These are phyloP conservation scores for Drosophila recens DNA, from an alignment of 2,888 invertebrate species.

Conservation along the genomic window DNA sequence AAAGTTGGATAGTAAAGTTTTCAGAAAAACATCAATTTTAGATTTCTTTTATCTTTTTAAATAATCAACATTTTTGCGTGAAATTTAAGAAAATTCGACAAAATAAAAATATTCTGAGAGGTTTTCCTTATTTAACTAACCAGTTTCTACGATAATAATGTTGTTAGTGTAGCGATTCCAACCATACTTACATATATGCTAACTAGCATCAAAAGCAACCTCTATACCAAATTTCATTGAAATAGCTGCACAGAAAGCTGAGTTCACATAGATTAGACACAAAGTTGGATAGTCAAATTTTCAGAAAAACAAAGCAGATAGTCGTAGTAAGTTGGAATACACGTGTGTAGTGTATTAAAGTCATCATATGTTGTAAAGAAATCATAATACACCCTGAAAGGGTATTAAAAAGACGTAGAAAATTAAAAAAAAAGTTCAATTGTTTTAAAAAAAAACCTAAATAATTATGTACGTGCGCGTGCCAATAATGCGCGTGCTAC, in stretches of 20 bases:
- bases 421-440: constrained; percentile 51
- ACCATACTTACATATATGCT: neutral
- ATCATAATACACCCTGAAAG: constrained; percentile 7
- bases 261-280: neutral
- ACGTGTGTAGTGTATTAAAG: neutral
- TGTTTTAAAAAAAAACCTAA: constrained; percentile 53
- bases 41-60: neutral
- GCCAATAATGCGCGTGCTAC: constrained; percentile 28
- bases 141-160: neutral
- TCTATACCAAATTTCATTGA: neutral
- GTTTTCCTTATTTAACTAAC: neutral
- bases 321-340: neutral
- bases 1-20: neutral
- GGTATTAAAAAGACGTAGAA: constrained; percentile 10
- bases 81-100: neutral
- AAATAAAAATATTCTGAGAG: neutral
- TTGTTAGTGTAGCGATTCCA: neutral
- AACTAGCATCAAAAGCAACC: neutral
- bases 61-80: neutral
- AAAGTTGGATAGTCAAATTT: neutral
- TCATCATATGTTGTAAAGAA: too few species aligned
- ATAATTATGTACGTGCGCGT: constrained; percentile 56
- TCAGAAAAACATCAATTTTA: neutral
- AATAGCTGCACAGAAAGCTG: neutral
- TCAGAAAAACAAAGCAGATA: neutral